Conservation (phyloP, 2,113 vertebrate species). For the Phalacrocorax pelagicus region DNA sequence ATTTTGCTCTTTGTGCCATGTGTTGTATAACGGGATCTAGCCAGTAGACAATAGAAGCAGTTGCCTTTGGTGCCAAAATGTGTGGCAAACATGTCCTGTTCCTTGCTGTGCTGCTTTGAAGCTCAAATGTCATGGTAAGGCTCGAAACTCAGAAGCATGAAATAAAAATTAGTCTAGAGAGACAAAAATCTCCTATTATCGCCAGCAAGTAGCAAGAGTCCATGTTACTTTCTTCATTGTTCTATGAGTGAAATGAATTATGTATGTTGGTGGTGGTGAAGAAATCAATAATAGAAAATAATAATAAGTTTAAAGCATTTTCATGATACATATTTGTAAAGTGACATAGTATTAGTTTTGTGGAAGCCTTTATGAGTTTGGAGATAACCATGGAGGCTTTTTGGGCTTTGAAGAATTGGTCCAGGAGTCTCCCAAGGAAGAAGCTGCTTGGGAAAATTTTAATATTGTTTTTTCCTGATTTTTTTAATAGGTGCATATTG, state of each 20-base stretch:
- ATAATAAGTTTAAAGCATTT: neutral
- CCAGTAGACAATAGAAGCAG: neutral
- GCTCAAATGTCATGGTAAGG: neutral
- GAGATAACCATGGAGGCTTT: neutral
- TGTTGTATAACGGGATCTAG: neutral
- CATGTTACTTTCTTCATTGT: neutral
- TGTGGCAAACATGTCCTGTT: neutral
- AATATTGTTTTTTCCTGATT: neutral
- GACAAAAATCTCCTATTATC: neutral
- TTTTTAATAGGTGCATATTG: neutral
- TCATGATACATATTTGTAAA: neutral
- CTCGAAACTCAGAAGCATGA: neutral
- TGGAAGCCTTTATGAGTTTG: neutral
- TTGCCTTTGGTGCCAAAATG: constrained; percentile 6
- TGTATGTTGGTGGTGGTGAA: neutral
- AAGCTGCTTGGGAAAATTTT: neutral
- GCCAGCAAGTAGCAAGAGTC: neutral
- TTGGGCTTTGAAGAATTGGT: neutral
- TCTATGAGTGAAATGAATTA: neutral
- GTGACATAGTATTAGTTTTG: neutral
- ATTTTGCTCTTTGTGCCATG: constrained; percentile 35
- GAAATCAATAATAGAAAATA: neutral
- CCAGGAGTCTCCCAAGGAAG: neutral
- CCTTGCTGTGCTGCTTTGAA: neutral
- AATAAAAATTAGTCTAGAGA: constrained; percentile 6